Conservation (phyloP, 2,888 invertebrate species). For the Apotomis turbidana region DNA sequence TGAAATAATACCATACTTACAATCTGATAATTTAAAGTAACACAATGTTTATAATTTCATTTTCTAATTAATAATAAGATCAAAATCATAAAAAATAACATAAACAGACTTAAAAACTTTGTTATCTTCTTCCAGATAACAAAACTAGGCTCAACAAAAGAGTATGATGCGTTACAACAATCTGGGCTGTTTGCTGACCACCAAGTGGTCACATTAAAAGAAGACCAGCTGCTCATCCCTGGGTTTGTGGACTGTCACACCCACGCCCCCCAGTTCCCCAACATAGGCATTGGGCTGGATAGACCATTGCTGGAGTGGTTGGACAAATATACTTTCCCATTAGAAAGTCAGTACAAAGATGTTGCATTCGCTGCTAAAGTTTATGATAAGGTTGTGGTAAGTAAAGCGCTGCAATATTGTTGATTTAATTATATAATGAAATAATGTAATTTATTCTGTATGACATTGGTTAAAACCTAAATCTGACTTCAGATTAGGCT, state of each 20-base stretch:
- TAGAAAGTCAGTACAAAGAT: slow-evolving; percentile 89
- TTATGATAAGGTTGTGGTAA: slow-evolving; percentile 92
- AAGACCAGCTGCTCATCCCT: slow-evolving; percentile 90
- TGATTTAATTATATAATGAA: background rate
- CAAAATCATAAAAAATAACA: no score
- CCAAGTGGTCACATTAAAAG: slow-evolving; percentile 53
- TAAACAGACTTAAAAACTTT: background rate
- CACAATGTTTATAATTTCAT: no score
- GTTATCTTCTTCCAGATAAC: slow-evolving; percentile 59
- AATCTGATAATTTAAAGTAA: no score
- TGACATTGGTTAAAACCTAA: no score
- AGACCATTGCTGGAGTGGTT: slow-evolving; percentile 93
- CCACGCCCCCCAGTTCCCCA: slow-evolving; percentile 95
- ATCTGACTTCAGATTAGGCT: no score
- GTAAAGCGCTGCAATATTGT: slow-evolving; percentile 54
- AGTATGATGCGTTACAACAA: slow-evolving; percentile 53
- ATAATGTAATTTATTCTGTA: no score
- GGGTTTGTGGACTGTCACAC: slow-evolving; percentile 96
- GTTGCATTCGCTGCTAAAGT: slow-evolving; percentile 86
- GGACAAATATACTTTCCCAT: slow-evolving; percentile 92
- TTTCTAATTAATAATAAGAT: no score
- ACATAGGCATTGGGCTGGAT: slow-evolving; percentile 92
- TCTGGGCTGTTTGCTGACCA: slow-evolving; percentile 52
- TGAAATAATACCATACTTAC: no score
- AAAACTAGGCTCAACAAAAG: slow-evolving; percentile 55